Evolutionary conservation across 2,113 vertebrate species (phyloP).

Genomic region (Acrocephalus arundinaceus): DNA sequence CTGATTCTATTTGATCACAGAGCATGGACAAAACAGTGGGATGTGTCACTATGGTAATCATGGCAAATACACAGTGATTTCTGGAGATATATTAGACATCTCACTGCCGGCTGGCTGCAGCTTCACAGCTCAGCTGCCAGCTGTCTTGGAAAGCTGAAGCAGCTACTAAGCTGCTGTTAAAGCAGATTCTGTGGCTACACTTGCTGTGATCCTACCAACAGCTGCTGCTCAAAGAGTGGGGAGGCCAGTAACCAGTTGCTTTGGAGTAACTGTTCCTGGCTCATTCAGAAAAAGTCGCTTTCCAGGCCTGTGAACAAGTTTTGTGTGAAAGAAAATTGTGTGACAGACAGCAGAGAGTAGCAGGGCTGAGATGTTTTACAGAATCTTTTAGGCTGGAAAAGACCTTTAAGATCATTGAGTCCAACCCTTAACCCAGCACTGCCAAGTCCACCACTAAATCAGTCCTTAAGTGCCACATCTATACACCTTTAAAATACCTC

Average conservation of each 20-base stretch:
- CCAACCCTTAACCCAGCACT: background rate
- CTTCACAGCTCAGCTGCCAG: background rate
- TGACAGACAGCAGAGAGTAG: background rate
- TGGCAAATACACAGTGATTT: conserved; percentile 2
- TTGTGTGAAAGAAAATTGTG: background rate
- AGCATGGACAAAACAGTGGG: background rate
- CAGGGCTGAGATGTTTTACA: background rate
- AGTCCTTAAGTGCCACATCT: background rate
- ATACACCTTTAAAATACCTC: background rate
- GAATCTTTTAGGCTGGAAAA: background rate
- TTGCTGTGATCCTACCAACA: background rate
- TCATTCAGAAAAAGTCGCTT: background rate
- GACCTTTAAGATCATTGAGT: background rate
- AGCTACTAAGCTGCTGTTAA: background rate
- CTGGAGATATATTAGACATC: background rate
- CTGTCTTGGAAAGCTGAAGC: background rate
- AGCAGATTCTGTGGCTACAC: background rate
- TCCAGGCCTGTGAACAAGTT: background rate
- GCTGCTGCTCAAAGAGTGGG: background rate
- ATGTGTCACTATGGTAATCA: background rate
- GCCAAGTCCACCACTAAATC: background rate
- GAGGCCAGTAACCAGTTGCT: background rate
- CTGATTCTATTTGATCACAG: background rate
- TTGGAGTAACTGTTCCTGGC: background rate
- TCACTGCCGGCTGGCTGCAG: background rate